phyloP scores from a whole-genome alignment of 2,888 invertebrate genomes.

The Sympetrum striolatum region DNA sequence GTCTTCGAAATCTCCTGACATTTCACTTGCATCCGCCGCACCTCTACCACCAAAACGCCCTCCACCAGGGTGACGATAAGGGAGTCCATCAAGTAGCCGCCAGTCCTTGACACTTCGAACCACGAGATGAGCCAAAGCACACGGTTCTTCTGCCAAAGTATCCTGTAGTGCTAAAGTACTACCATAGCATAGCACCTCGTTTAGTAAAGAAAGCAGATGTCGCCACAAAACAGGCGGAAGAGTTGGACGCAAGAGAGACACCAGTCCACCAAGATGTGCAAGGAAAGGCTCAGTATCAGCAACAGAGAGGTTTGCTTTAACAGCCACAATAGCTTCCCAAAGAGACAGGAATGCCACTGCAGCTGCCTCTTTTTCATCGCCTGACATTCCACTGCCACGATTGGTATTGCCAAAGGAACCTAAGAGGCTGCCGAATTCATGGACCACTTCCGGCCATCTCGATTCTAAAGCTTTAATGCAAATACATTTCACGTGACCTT shows the following conservation, averaged over 20 bases:
- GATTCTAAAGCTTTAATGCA: conserved; percentile 85
- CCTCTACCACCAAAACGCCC: conserved; percentile 61
- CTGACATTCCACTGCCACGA: conserved; percentile 6
- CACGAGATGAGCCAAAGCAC: conserved; percentile 82
- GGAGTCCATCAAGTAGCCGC: conserved; percentile 69
- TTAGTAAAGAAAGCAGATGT: conserved; percentile 83
- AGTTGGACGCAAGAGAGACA: conserved; percentile 70
- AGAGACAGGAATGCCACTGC: conserved; percentile 80
- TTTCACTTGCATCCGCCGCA: conserved; percentile 61
- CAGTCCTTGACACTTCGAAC: conserved; percentile 87
- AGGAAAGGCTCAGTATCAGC: conserved; percentile 90
- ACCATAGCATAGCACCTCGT: conserved; percentile 90
- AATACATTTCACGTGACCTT: conserved; percentile 78
- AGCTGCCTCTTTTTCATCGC: conserved; percentile 59
- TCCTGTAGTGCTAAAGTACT: conserved; percentile 89
- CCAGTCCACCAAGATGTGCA: conserved; percentile 81
- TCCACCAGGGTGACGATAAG: conserved; percentile 59
- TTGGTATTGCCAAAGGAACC: conserved; percentile 57
- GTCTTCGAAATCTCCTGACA: conserved; percentile 65
- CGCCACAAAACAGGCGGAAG: conserved; percentile 85
- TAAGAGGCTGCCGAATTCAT: conserved; percentile 63
- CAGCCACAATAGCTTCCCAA: conserved; percentile 90
- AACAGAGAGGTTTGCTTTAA: conserved; percentile 87
- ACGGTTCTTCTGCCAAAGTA: conserved; percentile 86
- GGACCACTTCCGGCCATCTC: conserved; percentile 83